Conservation (phyloP, 2,113 vertebrate species). For the Microtus richardsoni region DNA sequence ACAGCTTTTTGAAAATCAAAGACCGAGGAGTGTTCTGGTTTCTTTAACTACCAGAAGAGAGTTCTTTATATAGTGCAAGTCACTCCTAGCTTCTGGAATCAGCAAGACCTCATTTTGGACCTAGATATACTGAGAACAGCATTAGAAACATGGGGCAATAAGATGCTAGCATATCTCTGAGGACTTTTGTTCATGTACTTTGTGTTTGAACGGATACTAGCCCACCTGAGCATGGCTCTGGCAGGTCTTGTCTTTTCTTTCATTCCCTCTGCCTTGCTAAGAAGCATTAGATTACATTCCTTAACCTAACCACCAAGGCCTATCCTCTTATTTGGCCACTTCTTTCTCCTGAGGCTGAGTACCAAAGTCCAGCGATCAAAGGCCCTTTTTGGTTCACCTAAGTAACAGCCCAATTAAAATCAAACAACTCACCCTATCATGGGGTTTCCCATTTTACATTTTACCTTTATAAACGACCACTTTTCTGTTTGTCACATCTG, state of each 20-base stretch:
- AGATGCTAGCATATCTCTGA: background rate
- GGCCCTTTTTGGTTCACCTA: background rate
- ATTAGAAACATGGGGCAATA: background rate
- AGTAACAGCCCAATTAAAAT: background rate
- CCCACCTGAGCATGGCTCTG: background rate
- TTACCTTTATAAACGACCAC: background rate
- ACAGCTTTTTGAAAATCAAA: conserved; percentile 5
- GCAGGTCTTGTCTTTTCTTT: background rate
- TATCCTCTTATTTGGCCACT: background rate
- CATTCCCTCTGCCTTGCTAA: background rate
- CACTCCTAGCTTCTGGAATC: conserved; percentile 31
- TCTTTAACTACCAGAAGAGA: background rate
- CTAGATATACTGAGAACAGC: background rate
- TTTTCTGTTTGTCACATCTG: background rate
- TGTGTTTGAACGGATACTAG: background rate
- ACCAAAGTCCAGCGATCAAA: background rate
- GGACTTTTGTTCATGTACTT: conserved; percentile 3
- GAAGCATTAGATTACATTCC: background rate
- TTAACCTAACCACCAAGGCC: background rate
- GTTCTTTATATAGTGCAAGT: conserved; percentile 16
- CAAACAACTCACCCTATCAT: background rate
- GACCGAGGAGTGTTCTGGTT: background rate
- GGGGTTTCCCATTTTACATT: background rate
- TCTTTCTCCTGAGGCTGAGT: background rate
- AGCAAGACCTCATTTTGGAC: conserved; percentile 20